These are phyloP conservation scores for Hipposideros armiger DNA, from an alignment of 2,113 vertebrate species.

Conservation along the genomic window DNA sequence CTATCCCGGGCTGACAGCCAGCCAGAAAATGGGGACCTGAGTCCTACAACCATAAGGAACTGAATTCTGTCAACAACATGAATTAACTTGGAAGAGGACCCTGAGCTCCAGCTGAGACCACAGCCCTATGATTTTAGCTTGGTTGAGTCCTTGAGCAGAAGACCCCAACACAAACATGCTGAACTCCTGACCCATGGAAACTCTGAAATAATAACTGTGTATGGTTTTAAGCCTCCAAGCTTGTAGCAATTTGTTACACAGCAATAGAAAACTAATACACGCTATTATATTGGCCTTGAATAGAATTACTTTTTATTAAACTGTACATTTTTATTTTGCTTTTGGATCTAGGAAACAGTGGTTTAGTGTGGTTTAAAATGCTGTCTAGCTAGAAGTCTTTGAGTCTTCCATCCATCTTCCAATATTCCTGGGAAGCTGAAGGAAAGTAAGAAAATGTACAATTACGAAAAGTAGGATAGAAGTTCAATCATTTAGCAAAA, in stretches of 20 bases:
- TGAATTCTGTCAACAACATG: not conserved
- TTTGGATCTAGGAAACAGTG: slow-evolving; percentile 24
- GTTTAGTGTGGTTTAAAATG: slow-evolving; percentile 3
- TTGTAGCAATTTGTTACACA: not conserved
- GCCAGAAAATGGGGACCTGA: not conserved
- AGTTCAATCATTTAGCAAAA: not conserved
- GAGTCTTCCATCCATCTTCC: not conserved
- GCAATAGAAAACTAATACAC: slow-evolving; percentile 20
- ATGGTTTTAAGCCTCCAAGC: not conserved
- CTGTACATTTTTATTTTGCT: slow-evolving; percentile 24
- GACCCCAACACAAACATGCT: not conserved
- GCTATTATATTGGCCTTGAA: slow-evolving; percentile 31
- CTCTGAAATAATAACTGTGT: slow-evolving; percentile 17
- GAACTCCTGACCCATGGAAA: not conserved
- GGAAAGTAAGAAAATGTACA: slow-evolving; percentile 20
- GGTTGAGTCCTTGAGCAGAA: not conserved
- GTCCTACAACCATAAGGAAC: not conserved
- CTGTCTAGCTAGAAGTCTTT: not conserved
- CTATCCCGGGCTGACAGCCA: not conserved
- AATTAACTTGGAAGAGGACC: not conserved
- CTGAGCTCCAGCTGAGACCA: not conserved
- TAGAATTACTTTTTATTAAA: slow-evolving; percentile 48
- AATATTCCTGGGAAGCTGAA: not conserved
- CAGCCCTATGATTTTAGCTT: not conserved
- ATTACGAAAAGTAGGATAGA: slow-evolving; percentile 24